Conservation (phyloP, 2,797 vertebrate genomes). For the Pseudomugil tenellus region DNA sequence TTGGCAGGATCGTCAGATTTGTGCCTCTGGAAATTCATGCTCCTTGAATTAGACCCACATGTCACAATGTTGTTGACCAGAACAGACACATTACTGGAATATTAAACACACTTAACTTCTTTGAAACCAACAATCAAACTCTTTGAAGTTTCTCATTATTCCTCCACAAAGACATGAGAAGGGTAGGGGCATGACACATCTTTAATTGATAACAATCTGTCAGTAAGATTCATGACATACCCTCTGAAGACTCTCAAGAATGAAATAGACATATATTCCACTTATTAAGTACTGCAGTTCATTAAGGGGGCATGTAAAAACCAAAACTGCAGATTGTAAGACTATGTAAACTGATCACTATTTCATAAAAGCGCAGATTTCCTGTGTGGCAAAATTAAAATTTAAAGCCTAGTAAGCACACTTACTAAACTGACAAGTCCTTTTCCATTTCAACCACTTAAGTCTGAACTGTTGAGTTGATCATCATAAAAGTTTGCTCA, state of each 20-base stretch:
- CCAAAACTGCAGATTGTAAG: slow-evolving; percentile 1
- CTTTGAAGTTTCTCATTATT: slow-evolving; percentile 92
- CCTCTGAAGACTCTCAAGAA: slow-evolving; percentile 9
- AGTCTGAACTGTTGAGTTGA: not conserved
- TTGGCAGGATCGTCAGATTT: slow-evolving; percentile 88
- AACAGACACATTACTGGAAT: slow-evolving; percentile 87
- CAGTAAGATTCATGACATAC: slow-evolving; percentile 6
- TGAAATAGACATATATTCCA: not conserved
- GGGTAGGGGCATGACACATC: not conserved
- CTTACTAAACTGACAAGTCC: too few relatives aligned
- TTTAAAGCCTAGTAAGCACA: too few relatives aligned
- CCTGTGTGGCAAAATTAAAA: not conserved
- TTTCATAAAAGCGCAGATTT: too few relatives aligned
- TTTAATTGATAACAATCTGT: slow-evolving; percentile 19
- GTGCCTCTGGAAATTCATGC: slow-evolving; percentile 92
- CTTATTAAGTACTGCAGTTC: not conserved
- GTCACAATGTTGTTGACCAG: slow-evolving; percentile 88
- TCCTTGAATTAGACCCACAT: slow-evolving; percentile 93
- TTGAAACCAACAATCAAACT: slow-evolving; percentile 91
- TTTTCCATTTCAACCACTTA: too few relatives aligned
- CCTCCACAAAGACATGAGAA: slow-evolving; percentile 55
- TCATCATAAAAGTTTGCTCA: not conserved
- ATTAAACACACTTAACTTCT: slow-evolving; percentile 86
- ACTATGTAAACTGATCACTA: too few relatives aligned
- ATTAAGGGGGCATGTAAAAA: not conserved